Base-by-base conservation (phyloP, 2,888 invertebrate species). In the Scaeva pyrastri region DNA sequence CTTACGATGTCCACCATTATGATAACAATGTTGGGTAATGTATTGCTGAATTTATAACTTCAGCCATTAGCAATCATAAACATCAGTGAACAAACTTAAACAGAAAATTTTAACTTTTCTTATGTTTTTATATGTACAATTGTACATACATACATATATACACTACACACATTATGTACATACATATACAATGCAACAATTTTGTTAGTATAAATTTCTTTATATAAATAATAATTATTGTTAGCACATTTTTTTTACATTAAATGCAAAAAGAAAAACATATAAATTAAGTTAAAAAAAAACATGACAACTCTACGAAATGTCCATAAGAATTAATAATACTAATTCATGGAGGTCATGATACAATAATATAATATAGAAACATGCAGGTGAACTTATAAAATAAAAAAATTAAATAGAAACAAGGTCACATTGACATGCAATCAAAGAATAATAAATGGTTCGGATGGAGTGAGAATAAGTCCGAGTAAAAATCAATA, bases 1-100 rank as follows among this genome's bases (percentile, higher is more conserved):
- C 62, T 90, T 72, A 90, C 90, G 72, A 89, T 91, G 39, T 90
- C 91, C 36, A 91, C 91, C 76, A 88, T 91, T 80, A 89, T 91
- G 89, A 88, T 91, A 41, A 90, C 91, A 68, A 89, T 90, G 80
- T 70, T 91, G 87, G 90, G 91, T 74, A 91, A 91, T 66, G 88
- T 89, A 48, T 88, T 90, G 77, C 89, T 91, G 60, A 90, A 90
- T 83, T 91, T 91, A 91, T 91, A 91, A 91, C 91, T 91, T 90
- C 88, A 90, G 87, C 84, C 87, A 89, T 90, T 88, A 90, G 87
- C 84, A 87, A 89, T 88, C 58, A 21, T 11, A 52, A 83, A 39
- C 39, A n/a, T n/a, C n/a, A 41, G 4, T 52, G 14, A 56, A 41
- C n/a, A n/a, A 31, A 31, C 58, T 75, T 72, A 66, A 70, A 79